A percentile compares a stretch with the other conserved stretches of the same genome.
Evolutionary conservation across 1,140 invertebrate species (phyloP).

Genomic region (Stegodyphus dumicola): DNA sequence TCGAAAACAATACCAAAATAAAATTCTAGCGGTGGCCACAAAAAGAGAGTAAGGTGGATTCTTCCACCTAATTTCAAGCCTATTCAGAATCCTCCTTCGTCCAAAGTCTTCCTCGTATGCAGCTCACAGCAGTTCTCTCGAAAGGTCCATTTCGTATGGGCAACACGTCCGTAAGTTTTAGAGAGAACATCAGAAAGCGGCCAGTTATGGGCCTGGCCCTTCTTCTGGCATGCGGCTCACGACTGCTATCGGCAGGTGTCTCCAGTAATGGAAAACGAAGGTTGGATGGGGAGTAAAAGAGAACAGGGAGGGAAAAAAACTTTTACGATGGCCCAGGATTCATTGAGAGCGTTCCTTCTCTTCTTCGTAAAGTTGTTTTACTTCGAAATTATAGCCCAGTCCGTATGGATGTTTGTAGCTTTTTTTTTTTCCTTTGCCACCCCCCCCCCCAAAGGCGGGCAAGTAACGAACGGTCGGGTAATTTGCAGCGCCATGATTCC

Average conservation of each 20-base stretch:
- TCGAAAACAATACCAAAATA: no score
- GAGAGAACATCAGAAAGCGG: not conserved
- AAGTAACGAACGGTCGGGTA: no score
- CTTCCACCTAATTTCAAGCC: slow-evolving; percentile 24
- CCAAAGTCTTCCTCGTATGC: slow-evolving; percentile 9
- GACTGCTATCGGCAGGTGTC: slow-evolving; percentile 36
- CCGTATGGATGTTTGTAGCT: no score
- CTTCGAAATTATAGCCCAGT: not conserved
- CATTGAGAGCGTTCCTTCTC: slow-evolving; percentile 20
- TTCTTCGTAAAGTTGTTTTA: slow-evolving; percentile 14
- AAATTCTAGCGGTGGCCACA: no score
- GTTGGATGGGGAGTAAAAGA: not conserved
- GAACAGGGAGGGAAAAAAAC: not conserved
- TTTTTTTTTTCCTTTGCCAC: no score
- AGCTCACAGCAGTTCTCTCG: not conserved
- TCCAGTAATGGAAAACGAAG: slow-evolving; percentile 48
- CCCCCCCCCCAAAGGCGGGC: no score
- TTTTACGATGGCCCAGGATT: slow-evolving; percentile 23
- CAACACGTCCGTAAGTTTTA: slow-evolving; percentile 25
- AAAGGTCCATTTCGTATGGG: slow-evolving; percentile 30
- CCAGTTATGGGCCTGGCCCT: slow-evolving; percentile 15
- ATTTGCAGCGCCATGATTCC: no score
- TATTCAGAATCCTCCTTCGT: slow-evolving; percentile 31
- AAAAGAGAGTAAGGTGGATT: no score
- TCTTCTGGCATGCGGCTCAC: slow-evolving; percentile 24